These are phyloP conservation scores for Nomia melanderi DNA, from an alignment of 1,140 invertebrate species.

Conservation along the genomic window DNA sequence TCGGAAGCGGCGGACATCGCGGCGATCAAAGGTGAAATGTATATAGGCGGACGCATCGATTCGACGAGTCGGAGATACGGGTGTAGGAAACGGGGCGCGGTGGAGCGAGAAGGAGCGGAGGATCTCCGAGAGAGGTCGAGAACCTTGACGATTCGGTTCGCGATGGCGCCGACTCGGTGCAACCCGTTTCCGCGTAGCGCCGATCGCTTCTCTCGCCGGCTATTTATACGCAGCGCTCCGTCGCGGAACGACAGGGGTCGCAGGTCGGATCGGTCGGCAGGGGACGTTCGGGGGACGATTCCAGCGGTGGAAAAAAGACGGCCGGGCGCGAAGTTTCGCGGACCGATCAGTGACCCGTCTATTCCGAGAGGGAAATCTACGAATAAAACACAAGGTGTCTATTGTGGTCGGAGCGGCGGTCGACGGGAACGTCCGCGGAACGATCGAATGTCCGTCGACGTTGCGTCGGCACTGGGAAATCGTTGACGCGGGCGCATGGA, in stretches of 20 bases:
- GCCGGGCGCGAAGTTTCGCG: neutral
- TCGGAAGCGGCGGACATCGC: too few relatives aligned
- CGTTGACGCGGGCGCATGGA: neutral
- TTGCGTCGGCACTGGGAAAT: neutral
- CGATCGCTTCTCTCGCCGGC: conserved; percentile 53
- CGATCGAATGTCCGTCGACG: neutral
- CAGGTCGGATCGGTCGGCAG: too few relatives aligned
- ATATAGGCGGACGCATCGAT: too few relatives aligned
- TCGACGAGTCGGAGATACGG: too few relatives aligned
- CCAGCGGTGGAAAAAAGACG: neutral
- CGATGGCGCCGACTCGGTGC: conserved; percentile 52
- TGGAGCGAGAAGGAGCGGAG: neutral
- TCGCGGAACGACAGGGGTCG: conserved; percentile 13
- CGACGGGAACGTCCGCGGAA: neutral
- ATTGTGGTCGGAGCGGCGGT: neutral
- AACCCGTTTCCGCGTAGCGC: conserved; percentile 52
- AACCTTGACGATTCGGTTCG: conserved; percentile 54
- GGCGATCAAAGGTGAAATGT: too few relatives aligned
- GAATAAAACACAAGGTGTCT: neutral
- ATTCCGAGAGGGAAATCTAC: neutral
- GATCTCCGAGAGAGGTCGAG: conserved; percentile 53
- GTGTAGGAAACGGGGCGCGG: too few relatives aligned
- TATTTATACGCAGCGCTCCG: conserved; percentile 46
- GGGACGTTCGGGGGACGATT: too few relatives aligned
- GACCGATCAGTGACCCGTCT: conserved; percentile 2